Evolutionary conservation across 2,888 invertebrate genomes (phyloP).

Genomic region (Synergus japonicus): DNA sequence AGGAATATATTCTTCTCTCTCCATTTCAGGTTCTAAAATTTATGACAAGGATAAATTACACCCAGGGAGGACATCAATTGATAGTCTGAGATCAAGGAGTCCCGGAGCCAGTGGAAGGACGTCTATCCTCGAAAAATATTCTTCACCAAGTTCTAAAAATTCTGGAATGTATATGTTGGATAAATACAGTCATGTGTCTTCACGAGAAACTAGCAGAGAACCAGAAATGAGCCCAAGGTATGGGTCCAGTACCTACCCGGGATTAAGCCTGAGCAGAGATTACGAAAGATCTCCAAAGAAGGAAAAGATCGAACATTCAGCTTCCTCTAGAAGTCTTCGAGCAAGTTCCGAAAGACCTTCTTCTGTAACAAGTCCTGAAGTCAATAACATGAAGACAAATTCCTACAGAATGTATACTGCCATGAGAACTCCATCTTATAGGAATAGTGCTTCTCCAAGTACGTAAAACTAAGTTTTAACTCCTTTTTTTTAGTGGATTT

Average conservation of each 20-base stretch:
- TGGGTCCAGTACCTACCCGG: slow-evolving; percentile 70
- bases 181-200: slow-evolving; percentile 66
- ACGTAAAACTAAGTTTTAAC: background rate
- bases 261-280: slow-evolving; percentile 62
- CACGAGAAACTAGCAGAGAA: slow-evolving; percentile 70
- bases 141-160: slow-evolving; percentile 64
- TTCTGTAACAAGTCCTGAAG: slow-evolving; percentile 80
- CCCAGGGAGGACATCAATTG: slow-evolving; percentile 62
- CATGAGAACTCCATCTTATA: slow-evolving; percentile 64
- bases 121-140: slow-evolving; percentile 70
- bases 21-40: slow-evolving; percentile 65
- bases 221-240: slow-evolving; percentile 67
- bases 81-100: slow-evolving; percentile 66
- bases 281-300: slow-evolving; percentile 72
- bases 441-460: slow-evolving; percentile 50
- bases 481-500: background rate
- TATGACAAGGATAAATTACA: slow-evolving; percentile 67
- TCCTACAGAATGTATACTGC: slow-evolving; percentile 63
- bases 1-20: background rate
- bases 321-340: slow-evolving; percentile 77
- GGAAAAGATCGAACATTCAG: slow-evolving; percentile 75
- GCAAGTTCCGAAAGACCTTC: slow-evolving; percentile 73
- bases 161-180: slow-evolving; percentile 71
- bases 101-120: slow-evolving; percentile 66
- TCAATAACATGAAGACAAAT: slow-evolving; percentile 62